These are phyloP conservation scores for Antheraea mylitta DNA, from an alignment of 1,140 invertebrate genomes.

Conservation along the genomic window DNA sequence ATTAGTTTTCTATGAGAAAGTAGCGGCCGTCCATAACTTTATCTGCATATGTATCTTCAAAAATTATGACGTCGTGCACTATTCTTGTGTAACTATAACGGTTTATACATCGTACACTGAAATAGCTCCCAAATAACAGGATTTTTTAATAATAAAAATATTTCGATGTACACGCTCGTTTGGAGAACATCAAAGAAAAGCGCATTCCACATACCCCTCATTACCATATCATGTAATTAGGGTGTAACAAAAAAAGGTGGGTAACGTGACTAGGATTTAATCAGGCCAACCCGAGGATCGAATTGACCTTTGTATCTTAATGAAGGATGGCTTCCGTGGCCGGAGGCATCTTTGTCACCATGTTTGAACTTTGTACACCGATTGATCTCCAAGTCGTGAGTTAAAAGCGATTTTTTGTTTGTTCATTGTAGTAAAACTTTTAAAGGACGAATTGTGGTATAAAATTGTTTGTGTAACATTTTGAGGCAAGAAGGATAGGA, in stretches of 20 bases:
- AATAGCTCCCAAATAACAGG: too few relatives aligned
- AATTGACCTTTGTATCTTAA: conserved; percentile 56
- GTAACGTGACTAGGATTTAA: conserved; percentile 27
- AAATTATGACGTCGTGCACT: too few relatives aligned
- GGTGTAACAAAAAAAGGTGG: conserved; percentile 27
- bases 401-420: not conserved
- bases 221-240: conserved; percentile 31
- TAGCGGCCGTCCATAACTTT: too few relatives aligned
- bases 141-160: too few relatives aligned
- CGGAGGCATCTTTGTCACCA: conserved; percentile 47
- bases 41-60: too few relatives aligned
- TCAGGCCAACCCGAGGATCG: conserved; percentile 27
- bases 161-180: not conserved
- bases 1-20: too few relatives aligned
- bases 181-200: conserved; percentile 7
- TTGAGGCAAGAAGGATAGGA: too few relatives aligned
- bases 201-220: not conserved
- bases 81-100: too few relatives aligned
- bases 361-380: conserved; percentile 27
- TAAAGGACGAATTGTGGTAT: too few relatives aligned
- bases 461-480: too few relatives aligned
- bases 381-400: conserved; percentile 12
- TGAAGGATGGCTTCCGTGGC: conserved; percentile 49
- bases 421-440: not conserved
- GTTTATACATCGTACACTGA: too few relatives aligned